Conservation (phyloP, 2,113 vertebrate species). For the Canis aureus region DNA sequence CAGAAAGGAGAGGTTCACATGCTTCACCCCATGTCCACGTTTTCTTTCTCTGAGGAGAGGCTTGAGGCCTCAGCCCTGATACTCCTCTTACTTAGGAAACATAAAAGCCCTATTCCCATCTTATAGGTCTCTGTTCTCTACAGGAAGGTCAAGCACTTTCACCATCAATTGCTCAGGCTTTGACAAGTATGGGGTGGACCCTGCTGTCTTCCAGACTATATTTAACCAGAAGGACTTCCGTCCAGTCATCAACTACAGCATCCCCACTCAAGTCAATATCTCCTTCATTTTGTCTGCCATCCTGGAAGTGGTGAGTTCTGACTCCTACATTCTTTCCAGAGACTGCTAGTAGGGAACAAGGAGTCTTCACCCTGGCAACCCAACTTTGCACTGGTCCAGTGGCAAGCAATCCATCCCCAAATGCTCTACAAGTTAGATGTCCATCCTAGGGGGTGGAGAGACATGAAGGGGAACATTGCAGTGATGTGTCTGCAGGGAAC, state of each 20-base stretch:
- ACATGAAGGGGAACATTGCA: not conserved
- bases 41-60: not conserved
- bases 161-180: conserved; percentile 55
- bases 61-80: not conserved
- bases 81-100: not conserved
- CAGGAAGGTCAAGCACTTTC: conserved; percentile 35
- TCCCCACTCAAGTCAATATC: conserved; percentile 89
- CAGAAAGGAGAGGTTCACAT: not conserved
- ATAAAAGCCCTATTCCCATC: not conserved
- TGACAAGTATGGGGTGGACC: conserved; percentile 81
- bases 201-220: conserved; percentile 86
- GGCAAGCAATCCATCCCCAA: not conserved
- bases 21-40: not conserved
- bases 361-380: not conserved
- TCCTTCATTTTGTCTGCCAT: conserved; percentile 92
- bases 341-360: not conserved
- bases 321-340: not conserved
- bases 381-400: not conserved
- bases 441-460: not conserved
- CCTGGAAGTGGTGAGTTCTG: conserved; percentile 89
- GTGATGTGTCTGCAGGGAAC: not conserved
- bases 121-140: not conserved
- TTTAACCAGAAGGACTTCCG: conserved; percentile 89
- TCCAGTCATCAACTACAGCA: conserved; percentile 89
- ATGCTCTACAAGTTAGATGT: not conserved